These are phyloP conservation scores for Sus scrofa DNA, from an alignment of 2,113 vertebrate species.

Conservation along the genomic window DNA sequence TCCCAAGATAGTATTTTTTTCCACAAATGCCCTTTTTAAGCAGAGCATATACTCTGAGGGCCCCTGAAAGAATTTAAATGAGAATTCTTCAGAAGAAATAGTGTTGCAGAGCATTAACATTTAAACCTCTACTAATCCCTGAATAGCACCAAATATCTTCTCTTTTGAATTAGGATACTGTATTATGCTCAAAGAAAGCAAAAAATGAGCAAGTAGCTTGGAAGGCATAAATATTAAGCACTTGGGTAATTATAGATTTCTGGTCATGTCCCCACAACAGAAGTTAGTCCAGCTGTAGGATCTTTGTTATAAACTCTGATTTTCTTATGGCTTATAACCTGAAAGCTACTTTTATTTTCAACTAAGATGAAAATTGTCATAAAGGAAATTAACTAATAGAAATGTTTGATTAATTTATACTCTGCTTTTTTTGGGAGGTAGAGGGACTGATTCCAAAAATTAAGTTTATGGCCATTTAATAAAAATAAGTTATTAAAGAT, in stretches of 20 bases:
- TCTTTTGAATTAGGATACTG: slow-evolving; percentile 78
- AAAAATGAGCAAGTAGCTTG: slow-evolving; percentile 71
- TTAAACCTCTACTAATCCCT: slow-evolving; percentile 84
- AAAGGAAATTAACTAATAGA: slow-evolving; percentile 10
- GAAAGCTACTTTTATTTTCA: neutral
- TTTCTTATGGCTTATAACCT: slow-evolving; percentile 45
- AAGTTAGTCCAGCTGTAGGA: slow-evolving; percentile 46
- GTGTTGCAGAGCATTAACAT: slow-evolving; percentile 83
- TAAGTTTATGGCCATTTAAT: neutral
- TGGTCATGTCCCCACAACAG: slow-evolving; percentile 40
- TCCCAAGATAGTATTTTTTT: slow-evolving; percentile 68
- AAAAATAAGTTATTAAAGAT: neutral
- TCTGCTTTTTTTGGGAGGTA: neutral
- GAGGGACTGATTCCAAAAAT: neutral
- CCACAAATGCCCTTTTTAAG: slow-evolving; percentile 75
- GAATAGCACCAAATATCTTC: slow-evolving; percentile 75
- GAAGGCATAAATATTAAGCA: slow-evolving; percentile 67
- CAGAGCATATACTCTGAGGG: slow-evolving; percentile 53
- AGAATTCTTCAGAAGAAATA: slow-evolving; percentile 80
- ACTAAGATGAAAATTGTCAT: slow-evolving; percentile 11
- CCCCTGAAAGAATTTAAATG: slow-evolving; percentile 83
- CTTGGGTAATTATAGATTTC: slow-evolving; percentile 65
- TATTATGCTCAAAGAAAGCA: slow-evolving; percentile 77
- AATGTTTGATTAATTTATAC: neutral
- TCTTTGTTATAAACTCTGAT: slow-evolving; percentile 58